Evolutionary conservation across 2,797 vertebrate species (phyloP).

Genomic region (Chelmon rostratus): DNA sequence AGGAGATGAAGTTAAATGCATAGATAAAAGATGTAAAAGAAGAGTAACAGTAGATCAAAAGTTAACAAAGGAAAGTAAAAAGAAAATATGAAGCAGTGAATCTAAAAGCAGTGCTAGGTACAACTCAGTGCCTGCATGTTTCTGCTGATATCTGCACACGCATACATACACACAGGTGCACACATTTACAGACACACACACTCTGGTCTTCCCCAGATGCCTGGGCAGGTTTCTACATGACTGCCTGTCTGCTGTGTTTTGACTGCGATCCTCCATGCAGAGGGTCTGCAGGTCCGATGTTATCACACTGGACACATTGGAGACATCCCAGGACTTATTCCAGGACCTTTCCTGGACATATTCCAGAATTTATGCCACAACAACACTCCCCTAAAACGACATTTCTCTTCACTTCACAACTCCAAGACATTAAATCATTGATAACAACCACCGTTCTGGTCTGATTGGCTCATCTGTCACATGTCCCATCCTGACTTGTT

Average conservation of each 20-base stretch:
- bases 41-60: background rate
- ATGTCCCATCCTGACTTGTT: background rate
- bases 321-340: slow-evolving; percentile 9
- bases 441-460: background rate
- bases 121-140: slow-evolving; percentile 4
- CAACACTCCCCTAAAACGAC: background rate
- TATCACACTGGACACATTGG: slow-evolving; percentile 56
- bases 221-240: slow-evolving; percentile 67
- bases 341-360: slow-evolving; percentile 1
- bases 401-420: background rate
- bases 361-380: slow-evolving; percentile 7
- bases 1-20: too few relatives aligned
- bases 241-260: slow-evolving; percentile 47
- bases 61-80: background rate
- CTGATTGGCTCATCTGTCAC: background rate
- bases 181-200: slow-evolving; percentile 29
- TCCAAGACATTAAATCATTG: background rate
- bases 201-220: slow-evolving; percentile 55
- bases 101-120: slow-evolving; percentile 1
- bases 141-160: background rate
- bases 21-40: background rate
- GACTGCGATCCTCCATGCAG: slow-evolving; percentile 67
- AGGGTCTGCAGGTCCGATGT: slow-evolving; percentile 69
- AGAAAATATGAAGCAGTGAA: background rate
- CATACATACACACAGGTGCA: slow-evolving; percentile 27